A percentile compares a stretch with the other conserved stretches of the same genome.
Conservation (phyloP, 2,797 vertebrate species). For the Brachyalestes nurse region DNA sequence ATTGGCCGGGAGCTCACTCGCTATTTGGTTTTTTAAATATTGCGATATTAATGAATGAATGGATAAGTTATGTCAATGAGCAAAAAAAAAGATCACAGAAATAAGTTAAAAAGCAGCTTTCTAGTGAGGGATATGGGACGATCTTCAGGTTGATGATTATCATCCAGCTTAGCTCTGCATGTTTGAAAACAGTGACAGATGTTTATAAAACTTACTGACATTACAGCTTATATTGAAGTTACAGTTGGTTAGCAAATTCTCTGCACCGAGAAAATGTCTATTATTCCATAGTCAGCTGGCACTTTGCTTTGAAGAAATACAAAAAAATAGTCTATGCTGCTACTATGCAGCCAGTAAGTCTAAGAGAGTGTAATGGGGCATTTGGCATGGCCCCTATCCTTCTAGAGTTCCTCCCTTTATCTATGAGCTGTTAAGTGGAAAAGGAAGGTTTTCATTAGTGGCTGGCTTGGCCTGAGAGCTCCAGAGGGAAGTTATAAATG, state of each 20-base stretch:
- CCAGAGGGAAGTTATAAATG: constrained; percentile 56
- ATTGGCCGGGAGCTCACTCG: not conserved
- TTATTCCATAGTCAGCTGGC: constrained; percentile 32
- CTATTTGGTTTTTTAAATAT: not conserved
- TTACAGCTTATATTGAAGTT: not conserved
- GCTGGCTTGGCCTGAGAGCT: constrained; percentile 46
- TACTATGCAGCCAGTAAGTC: constrained; percentile 33
- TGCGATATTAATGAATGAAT: not conserved
- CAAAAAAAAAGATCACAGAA: not conserved
- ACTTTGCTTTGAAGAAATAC: constrained; percentile 2
- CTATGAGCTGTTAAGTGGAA: constrained; percentile 60
- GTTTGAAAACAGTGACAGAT: not conserved
- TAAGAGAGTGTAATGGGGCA: constrained; percentile 37
- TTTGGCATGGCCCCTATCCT: constrained; percentile 48
- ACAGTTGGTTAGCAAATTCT: not conserved
- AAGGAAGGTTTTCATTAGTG: constrained; percentile 64
- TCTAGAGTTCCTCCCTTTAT: constrained; percentile 55
- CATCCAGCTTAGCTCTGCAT: not conserved
- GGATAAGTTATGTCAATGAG: not conserved
- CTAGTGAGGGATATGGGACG: no score
- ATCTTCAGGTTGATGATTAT: not conserved
- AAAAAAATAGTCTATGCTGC: constrained; percentile 26
- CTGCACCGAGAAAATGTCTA: not conserved
- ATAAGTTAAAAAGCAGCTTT: not conserved
- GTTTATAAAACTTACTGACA: not conserved